Percentiles rank a stretch among this genome's conserved stretches.
These are phyloP conservation scores for Gouania willdenowi DNA, from an alignment of 2,797 vertebrate genomes.

Conservation along the genomic window DNA sequence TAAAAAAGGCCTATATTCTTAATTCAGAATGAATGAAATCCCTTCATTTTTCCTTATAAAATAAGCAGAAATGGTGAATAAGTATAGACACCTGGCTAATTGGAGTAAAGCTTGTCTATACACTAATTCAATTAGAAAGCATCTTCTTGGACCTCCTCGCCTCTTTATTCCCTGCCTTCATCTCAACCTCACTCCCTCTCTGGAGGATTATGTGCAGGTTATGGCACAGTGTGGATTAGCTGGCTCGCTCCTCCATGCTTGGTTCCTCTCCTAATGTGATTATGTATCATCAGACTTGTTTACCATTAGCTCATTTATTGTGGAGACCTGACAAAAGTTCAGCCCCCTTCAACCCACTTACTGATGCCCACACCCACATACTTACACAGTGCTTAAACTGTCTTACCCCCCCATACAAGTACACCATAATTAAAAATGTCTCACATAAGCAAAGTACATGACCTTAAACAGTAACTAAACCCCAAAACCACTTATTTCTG, in stretches of 20 bases:
- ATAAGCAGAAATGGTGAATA: constrained; percentile 12
- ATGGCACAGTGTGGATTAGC: constrained; percentile 78
- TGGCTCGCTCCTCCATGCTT: constrained; percentile 81
- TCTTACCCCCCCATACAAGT: constrained; percentile 34
- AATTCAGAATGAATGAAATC: too few species aligned
- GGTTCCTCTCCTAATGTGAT: constrained; percentile 88
- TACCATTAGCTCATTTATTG: constrained; percentile 80
- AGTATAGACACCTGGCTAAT: constrained; percentile 77
- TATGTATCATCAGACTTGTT: constrained; percentile 92
- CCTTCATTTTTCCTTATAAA: too few species aligned
- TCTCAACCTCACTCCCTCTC: constrained; percentile 63
- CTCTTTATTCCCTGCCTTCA: constrained; percentile 42
- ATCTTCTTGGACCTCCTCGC: constrained; percentile 68
- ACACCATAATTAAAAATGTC: constrained; percentile 15
- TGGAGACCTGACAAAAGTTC: constrained; percentile 82
- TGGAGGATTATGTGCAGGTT: constrained; percentile 86
- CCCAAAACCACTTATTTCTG: too few species aligned
- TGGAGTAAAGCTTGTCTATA: constrained; percentile 71
- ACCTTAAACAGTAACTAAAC: too few species aligned
- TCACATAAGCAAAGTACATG: constrained; percentile 5
- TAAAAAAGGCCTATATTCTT: too few species aligned
- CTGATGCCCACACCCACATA: constrained; percentile 63
- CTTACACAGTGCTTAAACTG: constrained; percentile 51
- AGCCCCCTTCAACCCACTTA: constrained; percentile 75
- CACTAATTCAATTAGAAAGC: constrained; percentile 83